Evolutionary conservation across 2,888 invertebrate genomes (phyloP), one percentile per base, ranked within the genome.

Genomic region (Amorpha juglandis): DNA sequence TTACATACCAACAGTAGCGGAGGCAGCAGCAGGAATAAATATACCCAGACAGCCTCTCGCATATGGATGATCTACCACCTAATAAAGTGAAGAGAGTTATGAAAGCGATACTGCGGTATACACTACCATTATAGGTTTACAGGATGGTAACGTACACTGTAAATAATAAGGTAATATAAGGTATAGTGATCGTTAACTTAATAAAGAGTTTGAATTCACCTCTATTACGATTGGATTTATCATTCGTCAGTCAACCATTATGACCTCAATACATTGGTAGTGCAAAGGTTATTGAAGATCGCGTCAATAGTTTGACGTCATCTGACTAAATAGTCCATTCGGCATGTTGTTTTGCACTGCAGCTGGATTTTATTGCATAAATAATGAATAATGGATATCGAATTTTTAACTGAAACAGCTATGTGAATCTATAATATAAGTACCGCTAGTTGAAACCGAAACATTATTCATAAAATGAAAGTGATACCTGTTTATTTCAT

Each of bases 361-460:
- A 38, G 55, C 55, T 55, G 55, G 9, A 16, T 11, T 6, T 16
- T 38, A 38, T 16, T 38, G 16, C 42, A 58, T 19, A 1, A 19
- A 12, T 16, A 1, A 58, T 42, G 38, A 58, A 58, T 58, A 19
- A 58, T 58, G 42, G 19, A 58, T 58, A 42, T 12, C 42, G 58
- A 42, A 42, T 58, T 58, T 55, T 58, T 38, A 35, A 16, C 52
- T 52, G 14, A 7, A 35, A 33, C 53, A n/a, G 21, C 7, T 11
- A n/a, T 42, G 12, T 58, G 58, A 58, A 58, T 58, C 58, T 38
- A 42, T 42, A 14, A 33, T 12, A 12, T 12, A 38, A 14, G 42
- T 58, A 42, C 58, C 42, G 58, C 16, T 58, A 12, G 19, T 19
- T 42, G 42, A 38, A 42, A 58, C 42, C 19, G 6, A 38, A 8